phyloP scores from a whole-genome alignment of 2,888 invertebrate genomes.

The Eristalis arbustorum region DNA sequence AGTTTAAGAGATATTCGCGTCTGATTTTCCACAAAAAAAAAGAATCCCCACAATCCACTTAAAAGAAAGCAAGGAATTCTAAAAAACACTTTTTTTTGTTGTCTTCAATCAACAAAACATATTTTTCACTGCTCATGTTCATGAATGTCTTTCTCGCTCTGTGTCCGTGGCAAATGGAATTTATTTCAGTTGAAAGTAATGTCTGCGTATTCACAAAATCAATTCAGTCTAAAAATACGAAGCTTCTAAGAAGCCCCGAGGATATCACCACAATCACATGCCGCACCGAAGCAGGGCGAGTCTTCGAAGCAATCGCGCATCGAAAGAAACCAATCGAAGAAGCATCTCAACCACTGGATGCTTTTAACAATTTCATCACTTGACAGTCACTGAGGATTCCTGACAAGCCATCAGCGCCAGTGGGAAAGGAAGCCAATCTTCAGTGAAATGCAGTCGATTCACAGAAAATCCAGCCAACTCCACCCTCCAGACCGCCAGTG shows the following conservation, averaged over 20 bases:
- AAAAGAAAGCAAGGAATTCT: neutral
- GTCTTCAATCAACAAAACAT: neutral
- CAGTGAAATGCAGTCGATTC: no score
- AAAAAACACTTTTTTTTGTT: neutral
- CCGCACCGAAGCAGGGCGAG: neutral
- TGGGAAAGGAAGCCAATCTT: neutral
- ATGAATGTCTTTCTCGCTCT: neutral
- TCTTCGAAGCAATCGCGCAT: conserved; percentile 9
- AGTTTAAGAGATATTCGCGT: neutral
- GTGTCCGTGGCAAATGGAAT: neutral
- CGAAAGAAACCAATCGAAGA: conserved; percentile 7
- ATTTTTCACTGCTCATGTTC: neutral
- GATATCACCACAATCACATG: neutral
- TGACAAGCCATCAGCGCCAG: conserved; percentile 21
- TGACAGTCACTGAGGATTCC: neutral
- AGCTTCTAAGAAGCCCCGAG: neutral
- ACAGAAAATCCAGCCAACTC: neutral
- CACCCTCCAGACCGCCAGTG: neutral
- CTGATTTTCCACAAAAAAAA: neutral
- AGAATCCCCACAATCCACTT: neutral
- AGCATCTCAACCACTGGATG: conserved; percentile 17
- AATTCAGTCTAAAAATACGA: conserved; percentile 41
- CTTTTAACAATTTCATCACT: conserved; percentile 27
- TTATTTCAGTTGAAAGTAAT: conserved; percentile 13
- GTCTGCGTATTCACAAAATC: conserved; percentile 7